Evolutionary conservation across 2,797 vertebrate species (phyloP).

Genomic region (Notolepis coatsorum): DNA sequence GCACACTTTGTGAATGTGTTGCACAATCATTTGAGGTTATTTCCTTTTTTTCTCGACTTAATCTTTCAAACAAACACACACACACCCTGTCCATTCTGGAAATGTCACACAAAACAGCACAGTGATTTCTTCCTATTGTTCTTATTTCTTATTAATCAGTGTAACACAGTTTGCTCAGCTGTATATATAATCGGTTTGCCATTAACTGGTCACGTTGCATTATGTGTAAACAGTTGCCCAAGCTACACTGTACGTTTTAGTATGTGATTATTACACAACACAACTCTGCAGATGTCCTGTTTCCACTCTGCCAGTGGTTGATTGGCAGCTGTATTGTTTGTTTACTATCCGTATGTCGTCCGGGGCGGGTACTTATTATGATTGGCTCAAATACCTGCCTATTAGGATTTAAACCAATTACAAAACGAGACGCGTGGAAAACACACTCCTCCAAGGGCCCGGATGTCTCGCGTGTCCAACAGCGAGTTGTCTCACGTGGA

Average conservation of each 20-base stretch:
- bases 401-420: conserved; percentile 44
- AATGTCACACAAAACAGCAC: no score
- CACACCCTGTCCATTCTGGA: no score
- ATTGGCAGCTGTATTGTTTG: conserved; percentile 52
- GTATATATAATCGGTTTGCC: conserved; percentile 17
- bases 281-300: conserved; percentile 22
- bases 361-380: background rate
- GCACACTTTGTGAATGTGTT: background rate
- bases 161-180: no score
- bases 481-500: conserved; percentile 63
- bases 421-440: fast-evolving
- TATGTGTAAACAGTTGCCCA: no score
- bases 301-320: background rate
- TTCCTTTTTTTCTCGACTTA: no score
- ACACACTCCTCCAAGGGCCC: conserved; percentile 13
- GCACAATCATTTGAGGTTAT: background rate
- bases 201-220: no score
- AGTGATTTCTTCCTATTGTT: background rate
- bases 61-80: no score
- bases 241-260: no score
- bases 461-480: conserved; percentile 51
- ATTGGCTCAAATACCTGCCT: conserved; percentile 33
- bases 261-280: no score
- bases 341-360: conserved; percentile 51
- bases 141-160: no score